Conservation (phyloP, 2,113 vertebrate genomes). For the Anguilla japonica region DNA sequence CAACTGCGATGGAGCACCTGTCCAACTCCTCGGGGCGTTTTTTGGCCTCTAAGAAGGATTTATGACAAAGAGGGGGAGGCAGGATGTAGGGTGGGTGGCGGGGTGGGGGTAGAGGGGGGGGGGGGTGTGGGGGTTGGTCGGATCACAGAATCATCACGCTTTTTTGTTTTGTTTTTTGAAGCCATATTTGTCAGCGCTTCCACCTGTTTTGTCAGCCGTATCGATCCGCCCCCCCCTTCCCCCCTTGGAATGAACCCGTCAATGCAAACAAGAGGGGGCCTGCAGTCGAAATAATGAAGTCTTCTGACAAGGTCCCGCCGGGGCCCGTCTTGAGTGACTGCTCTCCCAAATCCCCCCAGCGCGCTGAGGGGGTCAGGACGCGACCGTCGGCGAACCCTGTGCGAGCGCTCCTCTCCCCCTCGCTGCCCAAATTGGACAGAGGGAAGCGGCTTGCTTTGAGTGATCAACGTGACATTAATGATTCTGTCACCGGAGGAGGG, state of each 20-base stretch:
- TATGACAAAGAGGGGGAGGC: background rate
- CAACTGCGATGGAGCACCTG: constrained; percentile 14
- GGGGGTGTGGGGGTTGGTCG: background rate
- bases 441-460: constrained; percentile 52
- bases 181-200: constrained; percentile 43
- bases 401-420: constrained; percentile 24
- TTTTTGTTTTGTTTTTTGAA: background rate
- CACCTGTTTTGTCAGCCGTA: constrained; percentile 60
- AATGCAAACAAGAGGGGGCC: constrained; percentile 66
- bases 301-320: constrained; percentile 44
- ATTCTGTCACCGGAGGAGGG: constrained; percentile 49
- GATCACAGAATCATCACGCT: background rate
- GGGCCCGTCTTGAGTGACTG: constrained; percentile 54
- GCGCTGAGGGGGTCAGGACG: background rate
- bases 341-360: constrained; percentile 6
- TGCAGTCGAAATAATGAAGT: constrained; percentile 74
- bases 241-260: constrained; percentile 67
- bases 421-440: constrained; percentile 66
- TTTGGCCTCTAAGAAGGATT: background rate
- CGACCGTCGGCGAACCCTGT: background rate
- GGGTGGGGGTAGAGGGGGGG: too few species aligned
- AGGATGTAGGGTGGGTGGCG: too few species aligned
- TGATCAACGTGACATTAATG: constrained; percentile 67
- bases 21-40: constrained; percentile 1
- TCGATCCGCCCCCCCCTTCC: constrained; percentile 58